phyloP scores from a whole-genome alignment of 2,888 invertebrate species.

The Lysandra bellargus region DNA sequence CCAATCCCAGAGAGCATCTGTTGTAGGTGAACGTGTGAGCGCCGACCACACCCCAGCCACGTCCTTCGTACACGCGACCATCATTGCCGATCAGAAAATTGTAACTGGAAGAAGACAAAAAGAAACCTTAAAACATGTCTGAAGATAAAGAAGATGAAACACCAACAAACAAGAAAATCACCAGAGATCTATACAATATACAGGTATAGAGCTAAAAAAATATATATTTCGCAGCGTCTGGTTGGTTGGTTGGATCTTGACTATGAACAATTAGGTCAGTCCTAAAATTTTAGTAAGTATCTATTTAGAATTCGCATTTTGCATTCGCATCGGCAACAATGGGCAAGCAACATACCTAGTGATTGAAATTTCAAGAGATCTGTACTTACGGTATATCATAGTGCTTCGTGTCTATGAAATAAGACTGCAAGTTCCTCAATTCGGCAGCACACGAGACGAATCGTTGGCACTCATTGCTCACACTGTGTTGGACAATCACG shows the following conservation, averaged over 20 bases:
- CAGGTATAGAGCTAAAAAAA: too few relatives aligned
- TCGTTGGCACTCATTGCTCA: constrained; percentile 52
- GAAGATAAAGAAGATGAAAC: too few relatives aligned
- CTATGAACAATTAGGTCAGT: too few relatives aligned
- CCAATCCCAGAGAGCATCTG: constrained; percentile 62
- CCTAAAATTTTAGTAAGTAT: too few relatives aligned
- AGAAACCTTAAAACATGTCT: neutral
- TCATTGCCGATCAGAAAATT: constrained; percentile 83
- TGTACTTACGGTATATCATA: constrained; percentile 56
- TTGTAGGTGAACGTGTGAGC: constrained; percentile 74
- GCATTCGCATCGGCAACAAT: too few relatives aligned
- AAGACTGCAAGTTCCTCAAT: constrained; percentile 56
- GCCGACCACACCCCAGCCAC: constrained; percentile 80
- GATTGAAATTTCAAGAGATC: too few relatives aligned
- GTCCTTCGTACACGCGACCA: constrained; percentile 81
- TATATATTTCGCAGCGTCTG: too few relatives aligned
- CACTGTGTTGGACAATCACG: constrained; percentile 65
- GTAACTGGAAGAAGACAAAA: constrained; percentile 53
- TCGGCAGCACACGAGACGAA: constrained; percentile 61
- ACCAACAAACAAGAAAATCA: too few relatives aligned
- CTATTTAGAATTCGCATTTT: too few relatives aligned
- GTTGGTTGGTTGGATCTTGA: too few relatives aligned
- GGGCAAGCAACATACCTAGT: too few relatives aligned
- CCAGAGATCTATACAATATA: too few relatives aligned
- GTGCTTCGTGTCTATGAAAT: constrained; percentile 42